Conservation (phyloP, 2,797 vertebrate genomes). For the Chrysocyon brachyurus region DNA sequence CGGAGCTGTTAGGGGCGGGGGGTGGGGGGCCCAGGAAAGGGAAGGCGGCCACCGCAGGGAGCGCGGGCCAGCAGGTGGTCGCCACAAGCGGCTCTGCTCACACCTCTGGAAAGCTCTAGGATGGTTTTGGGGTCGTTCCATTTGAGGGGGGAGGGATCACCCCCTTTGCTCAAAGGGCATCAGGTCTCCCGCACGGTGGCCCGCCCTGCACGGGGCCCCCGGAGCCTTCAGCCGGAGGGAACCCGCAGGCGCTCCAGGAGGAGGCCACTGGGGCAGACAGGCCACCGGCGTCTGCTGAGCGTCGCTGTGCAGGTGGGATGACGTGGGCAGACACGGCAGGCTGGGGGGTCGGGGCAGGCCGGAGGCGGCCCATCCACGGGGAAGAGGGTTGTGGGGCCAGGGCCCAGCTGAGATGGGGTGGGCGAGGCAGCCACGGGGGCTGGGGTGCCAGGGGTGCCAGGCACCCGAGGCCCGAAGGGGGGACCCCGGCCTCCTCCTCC, state of each 20-base stretch:
- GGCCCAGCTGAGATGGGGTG: rapidly evolving
- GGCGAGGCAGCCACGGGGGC: neutral
- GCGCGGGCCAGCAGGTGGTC: rapidly evolving
- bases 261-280: neutral
- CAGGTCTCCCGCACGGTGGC: neutral
- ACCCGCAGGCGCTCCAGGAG: rapidly evolving
- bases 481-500: neutral
- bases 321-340: neutral
- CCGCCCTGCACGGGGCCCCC: neutral
- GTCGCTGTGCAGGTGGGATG: neutral
- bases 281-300: too few species aligned
- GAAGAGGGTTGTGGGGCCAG: neutral
- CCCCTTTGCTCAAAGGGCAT: neutral
- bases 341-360: neutral
- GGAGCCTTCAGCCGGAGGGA: neutral
- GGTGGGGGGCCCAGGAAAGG: neutral
- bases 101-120: neutral
- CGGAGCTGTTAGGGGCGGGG: neutral
- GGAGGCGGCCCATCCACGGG: neutral
- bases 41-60: neutral
- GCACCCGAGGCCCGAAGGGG: rapidly evolving
- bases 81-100: rapidly evolving
- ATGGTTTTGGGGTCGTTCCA: neutral
- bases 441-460: neutral
- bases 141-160: rapidly evolving